phyloP scores from a whole-genome alignment of 2,797 vertebrate genomes.

The Gobionotothen gibberifrons region DNA sequence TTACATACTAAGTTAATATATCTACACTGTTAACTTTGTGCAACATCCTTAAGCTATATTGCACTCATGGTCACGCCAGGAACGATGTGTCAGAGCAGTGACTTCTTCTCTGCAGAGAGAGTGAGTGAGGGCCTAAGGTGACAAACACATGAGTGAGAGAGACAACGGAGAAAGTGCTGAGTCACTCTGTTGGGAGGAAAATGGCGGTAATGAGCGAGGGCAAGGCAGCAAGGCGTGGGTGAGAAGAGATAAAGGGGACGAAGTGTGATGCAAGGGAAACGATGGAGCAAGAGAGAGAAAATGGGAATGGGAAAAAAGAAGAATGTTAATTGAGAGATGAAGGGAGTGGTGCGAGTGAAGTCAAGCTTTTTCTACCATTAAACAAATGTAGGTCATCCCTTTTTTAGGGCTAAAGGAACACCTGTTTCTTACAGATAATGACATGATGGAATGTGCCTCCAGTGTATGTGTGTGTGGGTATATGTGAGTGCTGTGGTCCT shows the following conservation, averaged over 20 bases:
- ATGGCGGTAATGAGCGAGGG: constrained; percentile 49
- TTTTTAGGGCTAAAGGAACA: constrained; percentile 40
- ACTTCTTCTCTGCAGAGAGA: constrained; percentile 15
- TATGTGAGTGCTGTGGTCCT: neutral
- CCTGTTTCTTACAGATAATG: constrained; percentile 54
- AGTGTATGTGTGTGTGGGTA: constrained; percentile 14
- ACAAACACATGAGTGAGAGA: constrained; percentile 49
- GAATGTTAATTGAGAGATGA: constrained; percentile 4
- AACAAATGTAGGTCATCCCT: constrained; percentile 60
- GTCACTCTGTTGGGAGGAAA: constrained; percentile 51
- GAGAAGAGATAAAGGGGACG: constrained; percentile 32
- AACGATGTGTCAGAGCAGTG: constrained; percentile 20
- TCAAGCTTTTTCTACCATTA: constrained; percentile 51
- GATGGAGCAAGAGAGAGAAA: constrained; percentile 3
- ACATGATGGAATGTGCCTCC: constrained; percentile 42
- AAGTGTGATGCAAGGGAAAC: constrained; percentile 8
- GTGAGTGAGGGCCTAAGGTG: constrained; percentile 15
- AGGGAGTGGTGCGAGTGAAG: constrained; percentile 47
- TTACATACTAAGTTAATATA: neutral
- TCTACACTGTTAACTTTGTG: neutral
- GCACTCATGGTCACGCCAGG: neutral
- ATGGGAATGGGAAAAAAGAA: neutral
- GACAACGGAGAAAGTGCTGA: constrained; percentile 54
- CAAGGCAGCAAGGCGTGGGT: constrained; percentile 34
- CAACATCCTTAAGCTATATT: neutral